A percentile compares a stretch with the other conserved stretches of the same genome.
Evolutionary conservation across 2,888 invertebrate genomes (phyloP).

Genomic region (Oscheius sp.): DNA sequence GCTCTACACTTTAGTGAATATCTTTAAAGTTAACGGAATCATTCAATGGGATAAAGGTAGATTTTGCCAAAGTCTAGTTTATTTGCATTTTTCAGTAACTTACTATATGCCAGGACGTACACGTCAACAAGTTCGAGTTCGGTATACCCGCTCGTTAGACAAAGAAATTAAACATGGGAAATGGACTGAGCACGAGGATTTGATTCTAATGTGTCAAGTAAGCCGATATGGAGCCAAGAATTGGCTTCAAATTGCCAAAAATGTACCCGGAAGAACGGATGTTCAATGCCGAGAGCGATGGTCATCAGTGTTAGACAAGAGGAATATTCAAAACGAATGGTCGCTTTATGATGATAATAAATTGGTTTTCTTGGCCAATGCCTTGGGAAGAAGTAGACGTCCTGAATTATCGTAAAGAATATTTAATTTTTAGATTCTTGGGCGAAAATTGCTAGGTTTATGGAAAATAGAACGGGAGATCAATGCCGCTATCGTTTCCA

Average conservation of each 20-base stretch:
- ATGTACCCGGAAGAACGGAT: slow-evolving; percentile 68
- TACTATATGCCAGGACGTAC: slow-evolving; percentile 63
- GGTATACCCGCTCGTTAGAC: slow-evolving; percentile 57
- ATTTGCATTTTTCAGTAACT: slow-evolving; percentile 45
- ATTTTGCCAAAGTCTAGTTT: not conserved
- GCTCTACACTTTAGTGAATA: slow-evolving; percentile 77
- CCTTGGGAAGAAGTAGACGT: slow-evolving; percentile 73
- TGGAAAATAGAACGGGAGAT: slow-evolving; percentile 30
- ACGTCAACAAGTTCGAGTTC: slow-evolving; percentile 52
- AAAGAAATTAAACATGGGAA: slow-evolving; percentile 55
- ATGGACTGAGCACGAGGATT: slow-evolving; percentile 66
- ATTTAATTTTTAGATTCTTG: not conserved
- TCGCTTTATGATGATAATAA: slow-evolving; percentile 78
- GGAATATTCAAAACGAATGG: slow-evolving; percentile 74
- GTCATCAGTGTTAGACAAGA: slow-evolving; percentile 53
- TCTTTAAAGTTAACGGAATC: slow-evolving; percentile 77
- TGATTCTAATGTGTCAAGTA: slow-evolving; percentile 56
- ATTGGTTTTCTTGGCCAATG: slow-evolving; percentile 77
- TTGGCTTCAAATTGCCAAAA: slow-evolving; percentile 61
- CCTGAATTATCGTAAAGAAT: slow-evolving; percentile 2
- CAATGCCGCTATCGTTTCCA: slow-evolving; percentile 38
- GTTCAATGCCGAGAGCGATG: slow-evolving; percentile 71
- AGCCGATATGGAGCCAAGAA: slow-evolving; percentile 52
- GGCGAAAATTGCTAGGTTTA: not conserved
- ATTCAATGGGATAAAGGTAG: slow-evolving; percentile 80